Percentiles rank a stretch among this genome's conserved stretches.
These are phyloP conservation scores for Caenorhabditis wallacei DNA, from an alignment of 2,888 invertebrate species.

Conservation along the genomic window DNA sequence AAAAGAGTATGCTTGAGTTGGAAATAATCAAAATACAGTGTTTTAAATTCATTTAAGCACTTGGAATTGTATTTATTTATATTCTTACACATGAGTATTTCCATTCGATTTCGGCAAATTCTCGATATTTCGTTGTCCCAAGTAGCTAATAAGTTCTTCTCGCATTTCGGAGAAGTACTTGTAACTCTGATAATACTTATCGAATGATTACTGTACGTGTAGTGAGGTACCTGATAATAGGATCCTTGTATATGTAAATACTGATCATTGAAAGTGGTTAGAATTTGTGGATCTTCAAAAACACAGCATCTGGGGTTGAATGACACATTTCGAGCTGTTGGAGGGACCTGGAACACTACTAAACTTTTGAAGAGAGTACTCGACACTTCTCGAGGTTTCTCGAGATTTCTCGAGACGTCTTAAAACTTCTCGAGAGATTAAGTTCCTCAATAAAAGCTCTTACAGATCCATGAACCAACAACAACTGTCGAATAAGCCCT, in stretches of 20 bases:
- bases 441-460: too few relatives aligned
- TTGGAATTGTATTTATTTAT: too few relatives aligned
- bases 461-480: background rate
- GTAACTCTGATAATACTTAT: background rate
- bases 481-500: background rate
- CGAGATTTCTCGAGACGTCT: too few relatives aligned
- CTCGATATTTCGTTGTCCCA: background rate
- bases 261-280: background rate
- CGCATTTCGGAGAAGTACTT: constrained; percentile 3
- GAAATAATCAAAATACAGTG: too few relatives aligned
- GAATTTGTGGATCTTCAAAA: background rate
- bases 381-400: too few relatives aligned
- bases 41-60: too few relatives aligned
- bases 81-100: background rate
- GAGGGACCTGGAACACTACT: background rate
- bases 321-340: background rate
- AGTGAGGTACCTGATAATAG: background rate
- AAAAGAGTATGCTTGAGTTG: too few relatives aligned
- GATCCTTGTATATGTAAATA: background rate
- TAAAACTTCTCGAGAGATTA: too few relatives aligned
- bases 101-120: background rate
- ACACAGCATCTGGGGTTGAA: background rate
- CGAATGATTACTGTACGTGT: background rate
- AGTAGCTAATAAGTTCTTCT: background rate
- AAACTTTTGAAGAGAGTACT: too few relatives aligned